Conservation (phyloP, 2,113 vertebrate genomes). For the Rhynchomys soricoides region DNA sequence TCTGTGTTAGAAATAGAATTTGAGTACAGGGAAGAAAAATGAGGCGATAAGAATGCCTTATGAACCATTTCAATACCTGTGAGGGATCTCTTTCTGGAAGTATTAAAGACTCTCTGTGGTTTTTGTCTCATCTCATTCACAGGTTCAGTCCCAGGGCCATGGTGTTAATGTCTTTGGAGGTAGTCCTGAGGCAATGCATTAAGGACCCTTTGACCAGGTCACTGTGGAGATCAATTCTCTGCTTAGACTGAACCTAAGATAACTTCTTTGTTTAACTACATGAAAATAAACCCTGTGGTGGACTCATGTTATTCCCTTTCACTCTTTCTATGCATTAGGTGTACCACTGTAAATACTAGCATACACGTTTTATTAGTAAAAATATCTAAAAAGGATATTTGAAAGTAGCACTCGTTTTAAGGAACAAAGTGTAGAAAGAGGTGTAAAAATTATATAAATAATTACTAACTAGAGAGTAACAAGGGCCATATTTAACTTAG, state of each 20-base stretch:
- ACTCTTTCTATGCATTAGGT: neutral
- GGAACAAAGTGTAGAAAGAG: neutral
- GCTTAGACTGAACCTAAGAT: neutral
- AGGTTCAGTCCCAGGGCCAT: neutral
- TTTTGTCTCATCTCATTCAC: neutral
- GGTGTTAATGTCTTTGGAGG: neutral
- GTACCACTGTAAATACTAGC: neutral
- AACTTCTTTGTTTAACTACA: conserved; percentile 16
- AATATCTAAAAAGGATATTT: conserved; percentile 5
- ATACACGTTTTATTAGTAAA: neutral
- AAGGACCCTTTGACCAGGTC: neutral
- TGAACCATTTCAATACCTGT: neutral
- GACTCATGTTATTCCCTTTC: neutral
- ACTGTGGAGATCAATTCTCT: neutral
- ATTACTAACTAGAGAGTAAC: neutral
- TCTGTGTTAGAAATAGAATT: neutral
- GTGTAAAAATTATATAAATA: neutral
- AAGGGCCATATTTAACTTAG: neutral
- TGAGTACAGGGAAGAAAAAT: neutral
- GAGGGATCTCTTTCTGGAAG: neutral
- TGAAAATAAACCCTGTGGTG: neutral
- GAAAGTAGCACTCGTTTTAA: neutral
- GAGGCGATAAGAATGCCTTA: neutral
- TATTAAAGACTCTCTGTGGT: neutral
- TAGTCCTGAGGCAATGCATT: neutral